Evolutionary conservation across 2,888 invertebrate genomes (phyloP).

Genomic region (Sesia apiformis): DNA sequence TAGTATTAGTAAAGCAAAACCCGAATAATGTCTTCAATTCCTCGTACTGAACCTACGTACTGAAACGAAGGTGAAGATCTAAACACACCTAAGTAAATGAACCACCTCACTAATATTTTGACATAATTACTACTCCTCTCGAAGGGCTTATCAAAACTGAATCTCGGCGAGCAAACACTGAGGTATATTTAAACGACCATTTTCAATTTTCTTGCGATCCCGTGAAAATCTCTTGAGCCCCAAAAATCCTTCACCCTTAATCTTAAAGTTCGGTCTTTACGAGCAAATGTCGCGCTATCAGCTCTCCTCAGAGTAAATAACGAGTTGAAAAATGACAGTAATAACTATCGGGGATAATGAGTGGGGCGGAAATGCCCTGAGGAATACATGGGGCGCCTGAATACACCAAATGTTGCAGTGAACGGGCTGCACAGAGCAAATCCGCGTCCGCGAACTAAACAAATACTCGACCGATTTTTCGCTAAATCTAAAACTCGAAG

Average conservation of each 20-base stretch:
- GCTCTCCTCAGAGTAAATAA: slow-evolving; percentile 71
- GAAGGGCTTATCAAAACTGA: slow-evolving; percentile 17
- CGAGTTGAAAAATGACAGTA: slow-evolving; percentile 75
- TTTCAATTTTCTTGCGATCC: slow-evolving; percentile 63
- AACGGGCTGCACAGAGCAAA: slow-evolving; percentile 13
- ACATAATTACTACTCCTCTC: background rate
- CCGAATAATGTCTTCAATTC: too few species aligned
- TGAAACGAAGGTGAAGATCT: background rate
- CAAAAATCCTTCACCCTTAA: slow-evolving; percentile 54
- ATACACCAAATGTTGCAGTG: slow-evolving; percentile 61
- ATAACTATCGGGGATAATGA: slow-evolving; percentile 72
- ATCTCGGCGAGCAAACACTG: slow-evolving; percentile 25
- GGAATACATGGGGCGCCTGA: slow-evolving; percentile 59
- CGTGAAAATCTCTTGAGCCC: slow-evolving; percentile 42
- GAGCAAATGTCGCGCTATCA: slow-evolving; percentile 70
- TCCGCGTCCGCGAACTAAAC: slow-evolving; percentile 44
- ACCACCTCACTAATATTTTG: background rate
- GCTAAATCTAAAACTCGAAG: too few species aligned
- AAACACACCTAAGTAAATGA: background rate
- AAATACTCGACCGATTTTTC: slow-evolving; percentile 14
- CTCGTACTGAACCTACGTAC: too few species aligned
- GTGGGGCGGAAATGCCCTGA: slow-evolving; percentile 66
- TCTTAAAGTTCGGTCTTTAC: slow-evolving; percentile 51
- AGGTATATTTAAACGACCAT: slow-evolving; percentile 41
- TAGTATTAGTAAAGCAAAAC: too few species aligned